Evolutionary conservation across 2,797 vertebrate species (phyloP), one percentile per base, ranked within the genome.

Genomic region (Cyclura pinguis): DNA sequence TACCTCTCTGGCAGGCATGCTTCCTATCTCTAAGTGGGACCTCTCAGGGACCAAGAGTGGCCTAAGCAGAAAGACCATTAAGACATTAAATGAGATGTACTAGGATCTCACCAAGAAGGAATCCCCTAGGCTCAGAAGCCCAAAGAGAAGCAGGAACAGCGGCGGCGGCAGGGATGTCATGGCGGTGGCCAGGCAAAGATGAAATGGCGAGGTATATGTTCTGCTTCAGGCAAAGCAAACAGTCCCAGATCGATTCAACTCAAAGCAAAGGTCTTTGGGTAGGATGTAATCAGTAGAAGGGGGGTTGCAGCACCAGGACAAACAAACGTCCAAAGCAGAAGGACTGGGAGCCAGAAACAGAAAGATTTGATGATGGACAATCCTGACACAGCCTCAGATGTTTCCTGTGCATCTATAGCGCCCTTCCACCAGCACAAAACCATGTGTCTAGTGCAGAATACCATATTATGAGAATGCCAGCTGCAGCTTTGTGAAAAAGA

Each of bases 181-280:
- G 50, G 64, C 6, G 22, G 50, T 16, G 55, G 16, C 85, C 10
- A 12, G 80, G 62, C 27, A 55, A 42, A 38, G 80, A 80, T 72
- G 52, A 88, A 88, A 69, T 35, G 32, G 73, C 7, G 50, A 50
- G n/a, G 52, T 88, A 35, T 87, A 80, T 32, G 9, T 22, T 62
- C 27, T 73, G 62, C 73, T 84, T 76, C 67, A 57, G 27, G 38
- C 85, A 84, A 72, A 87, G 67, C 85, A 90, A 90, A 92, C 88
- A 87, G 80, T 55, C 42, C 50, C 62, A 22, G 64, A 47, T 92
- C 88, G 1, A 92, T 92, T 62, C 64, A 74, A 9, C 85, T 59
- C 42, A 74, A 92, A 85, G 80, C 91, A 92, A 92, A 92, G 85
- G 91, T 92, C 91, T 84, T 80, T 78, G 62, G 52, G 38, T 69